Evolutionary conservation across 2,888 invertebrate species (phyloP).

Genomic region (Parasteatoda lunata): DNA sequence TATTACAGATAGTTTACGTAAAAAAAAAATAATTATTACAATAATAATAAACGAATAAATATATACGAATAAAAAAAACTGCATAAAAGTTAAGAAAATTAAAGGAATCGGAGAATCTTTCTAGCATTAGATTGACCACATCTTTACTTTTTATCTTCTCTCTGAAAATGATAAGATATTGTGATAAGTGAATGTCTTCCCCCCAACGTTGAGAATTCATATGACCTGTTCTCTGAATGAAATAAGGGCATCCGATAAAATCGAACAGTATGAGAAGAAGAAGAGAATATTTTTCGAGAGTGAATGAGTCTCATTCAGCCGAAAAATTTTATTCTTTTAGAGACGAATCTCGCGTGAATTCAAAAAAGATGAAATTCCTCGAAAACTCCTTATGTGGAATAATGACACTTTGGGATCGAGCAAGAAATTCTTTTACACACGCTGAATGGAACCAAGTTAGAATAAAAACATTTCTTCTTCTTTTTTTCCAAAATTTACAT

Average conservation of each 20-base stretch:
- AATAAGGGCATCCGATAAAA: slow-evolving; percentile 40
- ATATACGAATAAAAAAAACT: too few relatives aligned
- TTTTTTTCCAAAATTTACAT: too few relatives aligned
- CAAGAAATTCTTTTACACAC: neutral
- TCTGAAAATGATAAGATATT: too few relatives aligned
- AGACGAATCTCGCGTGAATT: slow-evolving; percentile 61
- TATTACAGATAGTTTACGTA: too few relatives aligned
- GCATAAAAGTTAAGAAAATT: too few relatives aligned
- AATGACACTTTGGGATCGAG: slow-evolving; percentile 52
- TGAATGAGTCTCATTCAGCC: slow-evolving; percentile 63
- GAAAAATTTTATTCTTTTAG: slow-evolving; percentile 61
- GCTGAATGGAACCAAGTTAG: slow-evolving; percentile 9
- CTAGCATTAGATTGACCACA: too few relatives aligned
- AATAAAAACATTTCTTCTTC: too few relatives aligned
- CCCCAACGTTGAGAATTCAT: neutral
- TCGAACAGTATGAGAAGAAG: slow-evolving; percentile 32
- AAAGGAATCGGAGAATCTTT: too few relatives aligned
- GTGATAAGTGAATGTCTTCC: neutral
- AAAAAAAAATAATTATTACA: too few relatives aligned
- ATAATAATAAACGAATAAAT: too few relatives aligned
- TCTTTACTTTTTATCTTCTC: too few relatives aligned
- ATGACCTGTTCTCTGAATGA: neutral
- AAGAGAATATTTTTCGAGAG: slow-evolving; percentile 53
- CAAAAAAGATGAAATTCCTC: slow-evolving; percentile 41
- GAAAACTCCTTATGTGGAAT: slow-evolving; percentile 53